phyloP scores from a whole-genome alignment of 2,888 invertebrate species.

The Eupithecia dodoneata region DNA sequence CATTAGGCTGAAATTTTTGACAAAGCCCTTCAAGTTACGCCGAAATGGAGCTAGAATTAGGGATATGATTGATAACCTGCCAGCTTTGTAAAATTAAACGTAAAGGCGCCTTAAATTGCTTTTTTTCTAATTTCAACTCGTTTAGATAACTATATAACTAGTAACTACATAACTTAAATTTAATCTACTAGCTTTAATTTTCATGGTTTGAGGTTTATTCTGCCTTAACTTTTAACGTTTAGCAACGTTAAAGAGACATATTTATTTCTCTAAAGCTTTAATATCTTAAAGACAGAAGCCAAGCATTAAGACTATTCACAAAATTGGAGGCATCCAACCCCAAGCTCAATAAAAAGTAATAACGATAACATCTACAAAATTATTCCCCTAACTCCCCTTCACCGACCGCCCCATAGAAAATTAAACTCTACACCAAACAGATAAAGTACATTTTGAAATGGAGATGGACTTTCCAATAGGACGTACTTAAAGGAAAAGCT shows the following conservation, averaged over 20 bases:
- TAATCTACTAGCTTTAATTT: not conserved
- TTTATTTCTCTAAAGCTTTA: not conserved
- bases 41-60: conserved; percentile 26
- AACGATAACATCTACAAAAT: conserved; percentile 25
- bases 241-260: not conserved
- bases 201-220: not conserved
- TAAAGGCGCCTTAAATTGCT: not conserved
- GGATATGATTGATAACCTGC: conserved; percentile 12
- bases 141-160: too few relatives aligned
- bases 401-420: conserved; percentile 10
- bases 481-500: conserved; percentile 20
- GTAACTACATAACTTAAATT: too few relatives aligned
- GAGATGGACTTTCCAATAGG: conserved; percentile 4
- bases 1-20: conserved; percentile 56
- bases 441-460: conserved; percentile 17
- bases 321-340: not conserved
- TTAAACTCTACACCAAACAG: not conserved
- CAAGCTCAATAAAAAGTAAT: conserved; percentile 17
- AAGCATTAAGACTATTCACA: not conserved
- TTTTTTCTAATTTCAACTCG: not conserved
- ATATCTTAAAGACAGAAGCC: not conserved
- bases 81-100: not conserved
- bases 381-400: conserved; percentile 19
- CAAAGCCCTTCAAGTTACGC: conserved; percentile 39
- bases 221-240: not conserved